A percentile compares a stretch with the other conserved stretches of the same genome.
phyloP scores from a whole-genome alignment of 2,888 invertebrate species.

The Anoplius nigerrimus region DNA sequence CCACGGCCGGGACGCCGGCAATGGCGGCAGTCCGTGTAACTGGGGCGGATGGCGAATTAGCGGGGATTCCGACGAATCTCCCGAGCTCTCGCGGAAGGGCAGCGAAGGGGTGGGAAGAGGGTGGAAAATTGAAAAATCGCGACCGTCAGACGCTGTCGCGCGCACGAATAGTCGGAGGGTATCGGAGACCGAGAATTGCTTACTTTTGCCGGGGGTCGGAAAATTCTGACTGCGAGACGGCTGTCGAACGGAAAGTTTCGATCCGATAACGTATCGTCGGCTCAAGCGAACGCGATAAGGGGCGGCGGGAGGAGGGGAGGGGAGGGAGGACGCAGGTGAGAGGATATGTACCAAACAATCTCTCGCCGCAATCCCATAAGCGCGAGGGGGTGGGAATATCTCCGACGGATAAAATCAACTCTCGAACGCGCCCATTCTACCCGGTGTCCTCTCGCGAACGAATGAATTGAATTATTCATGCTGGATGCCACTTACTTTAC shows the following conservation, averaged over 20 bases:
- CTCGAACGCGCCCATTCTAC: neutral
- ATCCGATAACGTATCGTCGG: neutral
- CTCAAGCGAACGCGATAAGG: neutral
- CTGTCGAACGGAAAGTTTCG: neutral
- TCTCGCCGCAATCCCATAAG: constrained; percentile 15
- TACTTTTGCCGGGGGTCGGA: neutral
- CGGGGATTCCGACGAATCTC: too few relatives aligned
- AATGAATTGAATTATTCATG: constrained; percentile 62
- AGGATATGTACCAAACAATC: constrained; percentile 4
- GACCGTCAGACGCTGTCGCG: too few relatives aligned
- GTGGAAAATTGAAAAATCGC: too few relatives aligned
- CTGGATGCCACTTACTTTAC: constrained; percentile 67
- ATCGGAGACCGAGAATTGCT: too few relatives aligned
- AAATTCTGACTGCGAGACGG: neutral
- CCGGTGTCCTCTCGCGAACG: neutral
- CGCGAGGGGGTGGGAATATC: constrained; percentile 9
- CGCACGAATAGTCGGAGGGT: too few relatives aligned
- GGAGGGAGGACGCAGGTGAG: constrained; percentile 5
- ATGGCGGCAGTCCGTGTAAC: too few relatives aligned
- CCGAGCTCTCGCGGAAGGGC: too few relatives aligned
- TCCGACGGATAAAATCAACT: constrained; percentile 20
- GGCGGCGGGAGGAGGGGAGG: neutral
- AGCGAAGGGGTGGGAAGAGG: too few relatives aligned
- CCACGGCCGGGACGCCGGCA: neutral
- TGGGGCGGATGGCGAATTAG: too few relatives aligned